Base-by-base conservation (phyloP, 2,888 invertebrate genomes). In the Euplexia lucipara region DNA sequence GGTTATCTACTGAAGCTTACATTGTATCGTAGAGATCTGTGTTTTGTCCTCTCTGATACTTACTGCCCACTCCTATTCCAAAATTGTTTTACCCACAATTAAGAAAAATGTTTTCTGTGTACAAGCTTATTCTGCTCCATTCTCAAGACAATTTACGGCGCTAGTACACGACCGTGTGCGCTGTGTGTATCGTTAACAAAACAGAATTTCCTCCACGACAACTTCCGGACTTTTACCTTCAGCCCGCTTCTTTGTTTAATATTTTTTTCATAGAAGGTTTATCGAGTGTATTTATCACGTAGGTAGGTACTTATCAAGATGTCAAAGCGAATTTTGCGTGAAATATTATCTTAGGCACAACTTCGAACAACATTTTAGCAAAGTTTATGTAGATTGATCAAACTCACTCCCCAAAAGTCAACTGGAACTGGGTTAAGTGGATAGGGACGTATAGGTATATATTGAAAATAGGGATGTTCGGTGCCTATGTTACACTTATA, bases 351-450 rank as follows among this genome's bases (percentile, higher is more conserved):
- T 69, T 61, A 49, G 45, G 35, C 64, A 69, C 58, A 71, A 75
- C 60, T 68, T 69, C 10, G 49, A 70, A 70, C 60, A 75, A 75
- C 60, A 68, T 81, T 81, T 77, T 62, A 62, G 37, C 63, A 49
- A 81, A 81, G 69, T 81, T 79, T 59, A 69, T 70, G 68, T 65
- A 70, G 70, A 78, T 78, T 81, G 70, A 78, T 79, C 75, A 78
- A 75, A 75, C 59, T 66, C 54, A 60, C 64, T 67, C 51, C 42
- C 60, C 53, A 45, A 71, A 74, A 79, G 70, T 73, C 67, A 63
- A 67, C 65, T 56, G 44, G 65, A 77, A 72, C 66, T 70, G 49
- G 75, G 62, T 70, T 74, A 67, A 64, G 67, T 62, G 63, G 35
- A 66, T 79, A 65, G 60, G 66, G 68, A 54, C 48, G 34, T 62